Conservation (phyloP, 1,140 invertebrate species). For the Pseudomyrmex cubaensis region DNA sequence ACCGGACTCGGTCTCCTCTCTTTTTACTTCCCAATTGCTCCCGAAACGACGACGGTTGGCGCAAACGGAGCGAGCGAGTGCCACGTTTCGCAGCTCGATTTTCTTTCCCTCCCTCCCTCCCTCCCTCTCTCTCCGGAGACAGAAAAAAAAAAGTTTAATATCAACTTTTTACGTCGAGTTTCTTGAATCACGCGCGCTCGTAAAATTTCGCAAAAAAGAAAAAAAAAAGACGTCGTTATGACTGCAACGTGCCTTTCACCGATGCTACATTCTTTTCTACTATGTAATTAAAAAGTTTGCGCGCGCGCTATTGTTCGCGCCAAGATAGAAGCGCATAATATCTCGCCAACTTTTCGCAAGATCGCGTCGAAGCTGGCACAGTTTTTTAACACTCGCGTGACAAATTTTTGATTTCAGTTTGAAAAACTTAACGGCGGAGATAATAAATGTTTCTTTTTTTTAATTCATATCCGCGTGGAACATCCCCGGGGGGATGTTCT, state of each 20-base stretch:
- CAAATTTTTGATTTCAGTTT: background rate
- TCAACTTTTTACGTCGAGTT: conserved; percentile 29
- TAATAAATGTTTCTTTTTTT: background rate
- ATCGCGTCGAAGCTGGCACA: conserved; percentile 23
- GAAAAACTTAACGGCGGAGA: too few species aligned
- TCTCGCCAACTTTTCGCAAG: conserved; percentile 45
- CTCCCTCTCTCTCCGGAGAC: background rate
- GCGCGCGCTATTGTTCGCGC: conserved; percentile 41
- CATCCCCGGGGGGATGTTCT: background rate
- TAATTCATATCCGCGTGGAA: too few species aligned
- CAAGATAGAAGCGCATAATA: conserved; percentile 21
- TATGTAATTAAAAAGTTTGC: conserved; percentile 56
- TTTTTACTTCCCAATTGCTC: conserved; percentile 16
- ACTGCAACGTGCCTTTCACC: conserved; percentile 40
- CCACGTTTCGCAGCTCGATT: conserved; percentile 12
- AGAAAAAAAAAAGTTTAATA: conserved; percentile 32
- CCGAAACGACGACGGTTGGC: background rate
- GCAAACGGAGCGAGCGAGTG: background rate
- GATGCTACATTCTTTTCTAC: conserved; percentile 51
- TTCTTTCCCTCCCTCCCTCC: background rate
- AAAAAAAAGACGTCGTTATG: background rate
- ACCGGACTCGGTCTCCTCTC: background rate
- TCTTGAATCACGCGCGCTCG: conserved; percentile 20
- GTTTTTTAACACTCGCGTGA: background rate
- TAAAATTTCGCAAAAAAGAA: conserved; percentile 42